A percentile compares a stretch with the other conserved stretches of the same genome.
Evolutionary conservation across 2,888 invertebrate genomes (phyloP).

Genomic region (Seira sanloemensis): DNA sequence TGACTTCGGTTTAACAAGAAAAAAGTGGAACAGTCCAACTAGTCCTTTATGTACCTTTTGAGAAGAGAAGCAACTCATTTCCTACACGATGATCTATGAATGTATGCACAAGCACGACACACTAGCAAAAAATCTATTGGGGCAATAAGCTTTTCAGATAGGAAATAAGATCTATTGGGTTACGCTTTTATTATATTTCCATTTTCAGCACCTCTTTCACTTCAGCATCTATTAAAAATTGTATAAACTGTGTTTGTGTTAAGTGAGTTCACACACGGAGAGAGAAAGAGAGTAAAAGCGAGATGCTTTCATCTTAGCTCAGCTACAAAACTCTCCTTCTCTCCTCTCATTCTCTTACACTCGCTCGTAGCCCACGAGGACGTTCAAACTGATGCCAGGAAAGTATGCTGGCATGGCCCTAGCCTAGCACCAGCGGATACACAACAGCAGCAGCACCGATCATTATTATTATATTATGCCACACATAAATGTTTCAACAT

Average conservation of each 20-base stretch:
- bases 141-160: conserved; percentile 37
- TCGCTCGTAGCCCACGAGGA: no score
- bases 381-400: no score
- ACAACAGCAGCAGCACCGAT: no score
- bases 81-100: conserved; percentile 26
- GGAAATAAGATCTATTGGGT: conserved; percentile 39
- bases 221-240: conserved; percentile 36
- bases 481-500: no score
- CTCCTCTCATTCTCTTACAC: neutral
- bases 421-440: no score
- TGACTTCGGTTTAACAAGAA: no score
- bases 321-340: no score
- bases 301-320: no score
- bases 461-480: no score
- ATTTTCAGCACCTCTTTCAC: conserved; percentile 35
- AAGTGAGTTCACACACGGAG: no score
- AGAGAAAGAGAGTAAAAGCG: no score
- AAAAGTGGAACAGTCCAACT: conserved; percentile 58
- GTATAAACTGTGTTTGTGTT: conserved; percentile 7
- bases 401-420: no score
- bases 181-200: conserved; percentile 42
- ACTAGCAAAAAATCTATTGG: conserved; percentile 26
- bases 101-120: conserved; percentile 34
- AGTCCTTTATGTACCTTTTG: conserved; percentile 56
- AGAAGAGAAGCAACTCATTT: conserved; percentile 36